Evolutionary conservation across 2,113 vertebrate genomes (phyloP), one percentile per base, ranked within the genome.

Genomic region (Hepsetus odoe): DNA sequence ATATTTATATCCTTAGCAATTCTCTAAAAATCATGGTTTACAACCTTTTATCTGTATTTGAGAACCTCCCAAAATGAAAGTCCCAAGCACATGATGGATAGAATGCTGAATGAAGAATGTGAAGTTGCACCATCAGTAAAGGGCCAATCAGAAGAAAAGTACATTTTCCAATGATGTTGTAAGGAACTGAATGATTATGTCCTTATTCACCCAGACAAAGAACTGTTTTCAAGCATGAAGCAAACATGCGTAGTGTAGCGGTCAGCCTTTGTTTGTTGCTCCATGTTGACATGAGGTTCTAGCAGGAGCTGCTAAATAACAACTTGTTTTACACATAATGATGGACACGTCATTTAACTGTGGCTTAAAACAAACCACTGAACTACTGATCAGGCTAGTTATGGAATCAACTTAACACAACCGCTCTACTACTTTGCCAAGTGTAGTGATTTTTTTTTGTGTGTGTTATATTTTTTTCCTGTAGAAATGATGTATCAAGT

Each of bases 251-350:
- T 55, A 26, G 55, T 6, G 6, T 3, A 28, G 30, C 0, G 7
- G 53, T 69, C 75, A 69, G 35, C 55, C 38, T 46, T 40, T 42
- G 30, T 69, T 65, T 59, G 44, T 1, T 24, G 26, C 46, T 24
- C 42, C 22, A 40, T 40, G 35, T 56, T 44, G 51, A 44, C 38
- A 4, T 35, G 61, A n/a, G 53, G 38, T 69, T 77, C 59, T 11
- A 69, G 28, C 38, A 65, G 8, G 61, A 38, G 61, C 51, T 28
- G 32, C 24, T 46, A 69, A 77, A 77, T 69, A 59, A 69, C 75
- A 77, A 51, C 18, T 26, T 68, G 74, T 46, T 35, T 32, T 68
- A 26, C 33, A 51, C 12, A 32, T 77, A 68, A 77, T 58, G 30
- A 30, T 26, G 12, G 51, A 65, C 44, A 9, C 42, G 1, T 28